Base-by-base conservation (phyloP, 2,888 invertebrate species). In the Tenthredo mesomela region DNA sequence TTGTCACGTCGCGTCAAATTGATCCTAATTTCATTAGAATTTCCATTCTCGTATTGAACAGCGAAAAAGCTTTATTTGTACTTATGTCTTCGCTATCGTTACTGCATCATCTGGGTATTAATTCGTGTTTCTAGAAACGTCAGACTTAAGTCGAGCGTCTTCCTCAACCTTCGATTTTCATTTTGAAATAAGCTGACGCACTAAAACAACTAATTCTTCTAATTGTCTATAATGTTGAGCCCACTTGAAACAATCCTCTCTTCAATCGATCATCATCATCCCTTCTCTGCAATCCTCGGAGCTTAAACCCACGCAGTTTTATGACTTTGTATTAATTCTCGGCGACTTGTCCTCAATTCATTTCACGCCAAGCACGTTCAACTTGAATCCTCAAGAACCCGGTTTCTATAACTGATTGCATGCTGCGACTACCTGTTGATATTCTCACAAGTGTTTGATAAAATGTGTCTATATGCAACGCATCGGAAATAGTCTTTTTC, bases 371-470 rank as follows among this genome's bases (percentile, higher is more conserved):
- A 47, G 43, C 75, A 37, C 37, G 75, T 47, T 75, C n/a, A 25
- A 75, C 25, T 75, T 5, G 9, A 47, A 2, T 47, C 9, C 15
- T 15, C 1, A n/a, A 40, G 43, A 75, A 4, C 47, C 43, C 12
- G 12, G 25, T 75, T 75, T 43, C 75, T 47, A 40, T 47, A 75
- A 25, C 75, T 75, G 43, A 75, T 47, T 75, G 75, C 75, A 75
- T 9, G 6, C 25, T 75, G 75, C 75, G 37, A 47, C 75, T 75
- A 47, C 75, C 75, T 75, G 75, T 75, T 75, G 75, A 75, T 75
- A 21, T 40, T 15, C 18, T 75, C 25, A 75, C 75, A 47, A 25
- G 70, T 37, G 9, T 37, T n/a, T 37, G 33, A 37, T 18, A 33
- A 70, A 70, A 37, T 21, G 37, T 70, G 37, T 61, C 12, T 54